Conservation (phyloP, 1,140 invertebrate genomes). For the Papilio polytes region DNA sequence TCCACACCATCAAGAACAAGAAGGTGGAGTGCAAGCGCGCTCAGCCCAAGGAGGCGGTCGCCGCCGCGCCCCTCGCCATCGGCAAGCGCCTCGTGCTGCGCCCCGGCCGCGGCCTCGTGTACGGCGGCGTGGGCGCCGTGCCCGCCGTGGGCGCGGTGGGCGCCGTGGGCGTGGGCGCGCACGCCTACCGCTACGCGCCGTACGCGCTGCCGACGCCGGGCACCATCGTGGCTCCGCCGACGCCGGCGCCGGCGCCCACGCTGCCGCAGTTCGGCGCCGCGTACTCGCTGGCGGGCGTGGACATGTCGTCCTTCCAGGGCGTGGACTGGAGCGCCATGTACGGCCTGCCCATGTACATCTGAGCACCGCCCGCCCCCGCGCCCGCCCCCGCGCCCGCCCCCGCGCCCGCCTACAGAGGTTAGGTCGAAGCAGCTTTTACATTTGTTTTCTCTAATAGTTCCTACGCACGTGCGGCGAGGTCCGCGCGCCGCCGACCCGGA, state of each 20-base stretch:
- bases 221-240: constrained; percentile 81
- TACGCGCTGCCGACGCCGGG: constrained; percentile 83
- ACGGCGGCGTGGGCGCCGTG: constrained; percentile 76
- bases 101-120: constrained; percentile 68
- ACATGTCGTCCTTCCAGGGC: constrained; percentile 95
- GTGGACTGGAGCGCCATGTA: constrained; percentile 96
- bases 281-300: constrained; percentile 93
- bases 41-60: constrained; percentile 95
- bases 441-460: constrained; percentile 67
- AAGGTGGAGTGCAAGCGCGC: constrained; percentile 97
- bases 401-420: constrained; percentile 44
- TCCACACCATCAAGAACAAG: constrained; percentile 97
- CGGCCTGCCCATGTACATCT: constrained; percentile 91
- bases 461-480: constrained; percentile 62
- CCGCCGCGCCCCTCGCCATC: constrained; percentile 79
- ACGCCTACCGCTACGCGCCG: constrained; percentile 89
- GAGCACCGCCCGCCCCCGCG: constrained; percentile 63
- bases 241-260: constrained; percentile 84
- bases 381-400: constrained; percentile 43
- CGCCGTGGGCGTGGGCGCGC: constrained; percentile 67
- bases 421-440: constrained; percentile 51
- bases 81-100: constrained; percentile 78
- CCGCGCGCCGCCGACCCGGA: constrained; percentile 59
- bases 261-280: constrained; percentile 89
- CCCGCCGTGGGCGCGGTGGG: constrained; percentile 70